Percentiles rank a stretch among this genome's conserved stretches.
Evolutionary conservation across 2,113 vertebrate species (phyloP).

Genomic region (Cricetomys ansorgei): DNA sequence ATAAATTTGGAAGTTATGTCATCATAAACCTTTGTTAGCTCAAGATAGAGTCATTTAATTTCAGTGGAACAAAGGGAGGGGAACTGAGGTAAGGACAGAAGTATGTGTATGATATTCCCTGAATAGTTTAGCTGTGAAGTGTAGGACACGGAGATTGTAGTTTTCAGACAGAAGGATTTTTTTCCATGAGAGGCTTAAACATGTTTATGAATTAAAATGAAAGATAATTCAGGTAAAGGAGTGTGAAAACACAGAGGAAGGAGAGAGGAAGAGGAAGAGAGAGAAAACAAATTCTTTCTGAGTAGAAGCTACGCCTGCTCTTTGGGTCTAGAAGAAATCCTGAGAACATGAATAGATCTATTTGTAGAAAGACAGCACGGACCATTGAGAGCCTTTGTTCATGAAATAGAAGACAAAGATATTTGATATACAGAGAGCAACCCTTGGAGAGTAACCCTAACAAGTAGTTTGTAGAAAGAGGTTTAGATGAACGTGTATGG

Average conservation of each 20-base stretch:
- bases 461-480: neutral
- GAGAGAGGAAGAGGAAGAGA: neutral
- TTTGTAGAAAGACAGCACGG: neutral
- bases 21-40: neutral
- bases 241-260: neutral
- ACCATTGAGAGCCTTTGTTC: neutral
- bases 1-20: neutral
- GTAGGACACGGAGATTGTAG: neutral
- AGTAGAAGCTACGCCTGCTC: neutral
- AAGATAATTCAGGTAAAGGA: neutral
- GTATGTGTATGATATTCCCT: neutral
- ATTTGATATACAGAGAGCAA: slow-evolving; percentile 20
- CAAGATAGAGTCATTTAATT: neutral
- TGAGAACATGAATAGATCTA: neutral
- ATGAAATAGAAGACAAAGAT: neutral
- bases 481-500: neutral
- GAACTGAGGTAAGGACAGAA: neutral
- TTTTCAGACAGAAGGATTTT: neutral
- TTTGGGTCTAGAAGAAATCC: neutral
- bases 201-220: neutral
- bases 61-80: neutral
- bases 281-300: neutral
- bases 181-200: neutral
- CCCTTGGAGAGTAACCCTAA: neutral
- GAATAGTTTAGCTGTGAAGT: neutral